These are phyloP conservation scores for Aramus guarauna DNA, from an alignment of 2,113 vertebrate genomes.

Conservation along the genomic window DNA sequence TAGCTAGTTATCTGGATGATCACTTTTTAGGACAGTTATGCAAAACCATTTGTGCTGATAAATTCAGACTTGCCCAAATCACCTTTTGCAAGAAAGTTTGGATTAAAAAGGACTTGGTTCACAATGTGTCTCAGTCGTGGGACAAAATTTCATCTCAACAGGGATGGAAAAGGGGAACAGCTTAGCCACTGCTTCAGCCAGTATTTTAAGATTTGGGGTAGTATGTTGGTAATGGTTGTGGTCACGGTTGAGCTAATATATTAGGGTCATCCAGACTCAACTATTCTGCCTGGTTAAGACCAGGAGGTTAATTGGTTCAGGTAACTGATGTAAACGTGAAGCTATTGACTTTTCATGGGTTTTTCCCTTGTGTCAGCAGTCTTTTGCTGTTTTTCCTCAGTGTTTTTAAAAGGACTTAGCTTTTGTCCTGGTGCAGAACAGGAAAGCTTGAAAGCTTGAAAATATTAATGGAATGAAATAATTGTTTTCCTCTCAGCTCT, in stretches of 20 bases:
- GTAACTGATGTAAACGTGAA: background rate
- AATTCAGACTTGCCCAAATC: background rate
- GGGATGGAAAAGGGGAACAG: background rate
- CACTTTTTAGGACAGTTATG: background rate
- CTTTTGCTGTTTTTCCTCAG: slow-evolving; percentile 3
- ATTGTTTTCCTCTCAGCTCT: slow-evolving; percentile 13
- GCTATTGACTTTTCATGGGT: background rate
- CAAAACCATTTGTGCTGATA: background rate
- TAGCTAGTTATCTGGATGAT: background rate
- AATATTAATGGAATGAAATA: slow-evolving; percentile 45
- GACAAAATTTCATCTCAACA: background rate
- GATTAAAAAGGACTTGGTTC: background rate
- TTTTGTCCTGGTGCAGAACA: slow-evolving; percentile 31
- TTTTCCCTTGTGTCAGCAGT: slow-evolving; percentile 30
- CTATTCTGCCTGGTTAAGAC: background rate
- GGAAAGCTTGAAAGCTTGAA: slow-evolving; percentile 27
- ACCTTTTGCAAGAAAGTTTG: background rate
- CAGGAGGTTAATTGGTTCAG: background rate
- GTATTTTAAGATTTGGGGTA: background rate
- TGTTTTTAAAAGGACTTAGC: slow-evolving; percentile 23
- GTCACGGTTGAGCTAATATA: background rate
- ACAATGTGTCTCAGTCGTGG: background rate
- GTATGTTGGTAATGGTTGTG: background rate
- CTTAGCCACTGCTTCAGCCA: background rate
- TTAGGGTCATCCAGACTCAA: background rate